phyloP scores from a whole-genome alignment of 2,113 vertebrate genomes.

The Petrocephalus microphthalmus region DNA sequence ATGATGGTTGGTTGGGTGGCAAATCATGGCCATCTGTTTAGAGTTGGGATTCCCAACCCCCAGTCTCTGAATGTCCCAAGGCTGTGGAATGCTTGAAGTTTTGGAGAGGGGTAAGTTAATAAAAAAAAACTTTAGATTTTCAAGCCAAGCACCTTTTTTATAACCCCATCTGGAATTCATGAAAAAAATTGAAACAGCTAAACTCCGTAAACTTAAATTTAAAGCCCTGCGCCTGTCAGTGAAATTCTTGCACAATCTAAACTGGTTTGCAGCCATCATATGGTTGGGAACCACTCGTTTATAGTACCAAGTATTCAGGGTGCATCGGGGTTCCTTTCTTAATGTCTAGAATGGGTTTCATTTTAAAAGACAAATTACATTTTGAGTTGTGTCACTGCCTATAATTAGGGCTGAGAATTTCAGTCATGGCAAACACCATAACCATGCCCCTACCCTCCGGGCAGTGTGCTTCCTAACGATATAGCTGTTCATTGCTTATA shows the following conservation, averaged over 20 bases:
- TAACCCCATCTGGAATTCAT: not conserved
- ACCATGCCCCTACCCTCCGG: not conserved
- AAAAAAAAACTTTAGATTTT: not conserved
- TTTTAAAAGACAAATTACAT: not conserved
- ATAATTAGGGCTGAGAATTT: not conserved
- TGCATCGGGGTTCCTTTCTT: not conserved
- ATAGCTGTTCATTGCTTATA: not conserved
- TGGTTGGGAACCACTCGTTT: not conserved
- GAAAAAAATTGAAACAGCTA: not conserved
- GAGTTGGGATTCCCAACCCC: not conserved
- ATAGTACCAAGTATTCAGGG: not conserved
- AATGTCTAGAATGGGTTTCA: not conserved
- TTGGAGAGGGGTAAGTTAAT: not conserved
- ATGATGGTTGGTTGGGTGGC: not conserved
- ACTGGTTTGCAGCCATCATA: not conserved
- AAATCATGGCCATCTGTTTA: not conserved
- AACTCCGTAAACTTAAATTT: not conserved
- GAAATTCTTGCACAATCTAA: not conserved
- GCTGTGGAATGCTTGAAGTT: not conserved
- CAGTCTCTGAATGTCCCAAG: not conserved
- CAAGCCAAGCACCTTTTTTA: not conserved
- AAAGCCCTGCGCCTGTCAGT: not conserved
- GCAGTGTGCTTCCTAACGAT: not conserved
- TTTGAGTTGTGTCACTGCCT: not conserved
- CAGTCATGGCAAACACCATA: not conserved